These are phyloP conservation scores for Xenopus petersii DNA, from an alignment of 2,797 vertebrate genomes.

Conservation along the genomic window DNA sequence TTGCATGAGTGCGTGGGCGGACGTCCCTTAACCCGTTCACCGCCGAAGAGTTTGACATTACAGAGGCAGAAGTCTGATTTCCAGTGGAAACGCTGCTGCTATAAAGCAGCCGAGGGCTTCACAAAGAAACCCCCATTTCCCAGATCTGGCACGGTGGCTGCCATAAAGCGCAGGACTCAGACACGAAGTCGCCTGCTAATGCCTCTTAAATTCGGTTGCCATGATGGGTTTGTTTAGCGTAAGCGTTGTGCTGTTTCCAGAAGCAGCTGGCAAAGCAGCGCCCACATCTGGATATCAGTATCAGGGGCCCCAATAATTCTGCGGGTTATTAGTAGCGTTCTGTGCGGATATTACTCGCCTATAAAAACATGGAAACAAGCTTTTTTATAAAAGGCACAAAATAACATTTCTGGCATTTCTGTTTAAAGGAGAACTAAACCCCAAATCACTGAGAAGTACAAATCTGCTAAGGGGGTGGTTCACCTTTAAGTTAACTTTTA, in stretches of 20 bases:
- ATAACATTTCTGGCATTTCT: no score
- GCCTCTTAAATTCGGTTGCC: slow-evolving; percentile 34
- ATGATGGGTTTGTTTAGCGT: slow-evolving; percentile 16
- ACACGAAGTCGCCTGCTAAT: slow-evolving; percentile 29
- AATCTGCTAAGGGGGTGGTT: no score
- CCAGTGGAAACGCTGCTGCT: neutral
- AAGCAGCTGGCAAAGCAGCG: neutral
- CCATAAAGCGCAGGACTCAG: slow-evolving; percentile 12
- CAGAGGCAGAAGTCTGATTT: slow-evolving; percentile 11
- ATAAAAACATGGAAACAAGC: no score
- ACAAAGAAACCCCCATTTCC: slow-evolving; percentile 11
- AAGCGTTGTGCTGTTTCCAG: neutral
- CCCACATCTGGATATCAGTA: neutral
- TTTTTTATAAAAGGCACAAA: no score
- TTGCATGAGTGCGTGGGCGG: slow-evolving; percentile 13
- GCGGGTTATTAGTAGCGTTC: no score
- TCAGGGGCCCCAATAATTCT: no score
- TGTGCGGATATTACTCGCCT: no score
- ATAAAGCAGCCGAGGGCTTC: neutral
- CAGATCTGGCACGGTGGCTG: slow-evolving; percentile 17
- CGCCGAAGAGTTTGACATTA: slow-evolving; percentile 5
- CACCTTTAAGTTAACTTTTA: no score
- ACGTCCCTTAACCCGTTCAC: slow-evolving; percentile 6
- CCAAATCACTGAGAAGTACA: no score
- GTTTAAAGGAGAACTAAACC: no score